These are phyloP conservation scores for Poecilia wingei DNA, from an alignment of 2,797 vertebrate genomes.

Conservation along the genomic window DNA sequence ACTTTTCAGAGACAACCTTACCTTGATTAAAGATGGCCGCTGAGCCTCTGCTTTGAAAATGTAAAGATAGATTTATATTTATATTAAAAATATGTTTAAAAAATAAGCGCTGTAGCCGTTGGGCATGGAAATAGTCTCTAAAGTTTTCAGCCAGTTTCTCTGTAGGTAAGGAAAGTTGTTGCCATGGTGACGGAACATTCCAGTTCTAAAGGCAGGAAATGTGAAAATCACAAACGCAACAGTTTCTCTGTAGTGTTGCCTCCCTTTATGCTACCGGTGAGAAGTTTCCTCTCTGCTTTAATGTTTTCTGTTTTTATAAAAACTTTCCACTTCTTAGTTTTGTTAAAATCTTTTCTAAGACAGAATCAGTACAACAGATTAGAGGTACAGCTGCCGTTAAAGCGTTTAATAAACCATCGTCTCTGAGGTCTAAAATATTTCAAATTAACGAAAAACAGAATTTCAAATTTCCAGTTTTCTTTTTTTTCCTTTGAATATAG, in stretches of 20 bases:
- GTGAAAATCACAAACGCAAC: constrained; percentile 1
- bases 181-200: constrained; percentile 53
- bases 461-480: not conserved
- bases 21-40: constrained; percentile 35
- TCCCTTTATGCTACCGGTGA: not conserved
- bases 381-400: not conserved
- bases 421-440: not conserved
- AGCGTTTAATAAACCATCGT: not conserved
- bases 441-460: not conserved
- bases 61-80: not conserved
- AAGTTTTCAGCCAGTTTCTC: constrained; percentile 21
- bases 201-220: constrained; percentile 4
- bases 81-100: not conserved
- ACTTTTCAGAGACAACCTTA: constrained; percentile 37
- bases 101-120: not conserved
- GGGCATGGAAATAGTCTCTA: not conserved
- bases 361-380: not conserved
- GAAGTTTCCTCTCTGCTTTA: not conserved
- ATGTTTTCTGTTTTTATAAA: not conserved
- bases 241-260: not conserved
- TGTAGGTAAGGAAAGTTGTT: constrained; percentile 34
- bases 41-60: not conserved
- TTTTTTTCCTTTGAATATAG: not conserved
- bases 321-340: not conserved
- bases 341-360: not conserved